These are phyloP conservation scores for Oriolus oriolus DNA, from an alignment of 2,113 vertebrate genomes.

Conservation along the genomic window DNA sequence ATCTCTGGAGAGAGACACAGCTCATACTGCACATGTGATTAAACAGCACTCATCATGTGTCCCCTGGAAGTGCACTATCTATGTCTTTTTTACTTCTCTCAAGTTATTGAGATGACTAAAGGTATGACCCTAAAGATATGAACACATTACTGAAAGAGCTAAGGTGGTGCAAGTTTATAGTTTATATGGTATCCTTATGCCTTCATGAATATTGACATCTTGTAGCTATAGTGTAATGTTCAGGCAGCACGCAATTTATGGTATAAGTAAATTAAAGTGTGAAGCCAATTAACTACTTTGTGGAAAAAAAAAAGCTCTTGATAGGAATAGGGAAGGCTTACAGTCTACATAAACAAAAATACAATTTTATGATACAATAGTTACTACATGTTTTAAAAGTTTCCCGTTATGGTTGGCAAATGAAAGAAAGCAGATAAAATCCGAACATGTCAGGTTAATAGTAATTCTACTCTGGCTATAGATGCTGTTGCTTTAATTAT, in stretches of 20 bases:
- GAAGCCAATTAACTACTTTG: neutral
- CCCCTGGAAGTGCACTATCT: neutral
- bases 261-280: neutral
- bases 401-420: neutral
- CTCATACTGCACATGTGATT: neutral
- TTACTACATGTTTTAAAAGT: neutral
- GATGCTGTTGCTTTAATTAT: neutral
- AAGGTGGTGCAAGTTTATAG: neutral
- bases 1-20: neutral
- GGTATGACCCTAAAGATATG: neutral
- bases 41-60: neutral
- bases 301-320: neutral
- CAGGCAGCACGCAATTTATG: neutral
- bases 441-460: neutral
- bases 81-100: neutral
- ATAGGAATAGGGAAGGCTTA: neutral
- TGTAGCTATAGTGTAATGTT: neutral
- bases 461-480: neutral
- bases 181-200: neutral
- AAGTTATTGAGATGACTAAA: neutral
- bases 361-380: neutral
- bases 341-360: neutral
- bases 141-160: neutral
- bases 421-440: neutral
- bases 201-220: neutral